Evolutionary conservation across 2,797 vertebrate species (phyloP).

Genomic region (Coendou prehensilis): DNA sequence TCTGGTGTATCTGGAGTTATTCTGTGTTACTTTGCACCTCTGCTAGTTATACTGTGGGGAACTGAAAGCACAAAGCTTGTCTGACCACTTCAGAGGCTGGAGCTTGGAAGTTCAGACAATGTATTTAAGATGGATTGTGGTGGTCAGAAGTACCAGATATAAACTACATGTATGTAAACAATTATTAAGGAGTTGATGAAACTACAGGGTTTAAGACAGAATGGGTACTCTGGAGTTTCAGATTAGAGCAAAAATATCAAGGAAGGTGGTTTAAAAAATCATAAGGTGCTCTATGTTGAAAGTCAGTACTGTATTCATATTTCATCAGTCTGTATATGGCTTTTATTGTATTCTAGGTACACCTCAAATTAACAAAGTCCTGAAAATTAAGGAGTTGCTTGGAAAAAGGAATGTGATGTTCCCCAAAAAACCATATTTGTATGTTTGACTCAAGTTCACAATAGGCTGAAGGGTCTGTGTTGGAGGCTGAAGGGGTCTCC

Average conservation of each 20-base stretch:
- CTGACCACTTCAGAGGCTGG: background rate
- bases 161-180: background rate
- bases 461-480: too few species aligned
- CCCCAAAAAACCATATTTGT: background rate
- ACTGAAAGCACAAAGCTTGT: background rate
- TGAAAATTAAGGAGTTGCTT: background rate
- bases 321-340: background rate
- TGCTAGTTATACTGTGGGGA: background rate
- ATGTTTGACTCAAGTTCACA: background rate
- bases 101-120: background rate
- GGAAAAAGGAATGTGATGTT: background rate
- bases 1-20: background rate
- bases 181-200: background rate
- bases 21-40: background rate
- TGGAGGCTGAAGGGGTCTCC: too few species aligned
- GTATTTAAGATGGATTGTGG: background rate
- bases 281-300: background rate
- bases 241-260: conserved; percentile 10
- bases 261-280: background rate
- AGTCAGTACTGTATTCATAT: background rate
- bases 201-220: background rate
- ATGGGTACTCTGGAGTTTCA: background rate
- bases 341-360: background rate
- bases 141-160: background rate
- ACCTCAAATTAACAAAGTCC: background rate